Base-by-base conservation (phyloP, 2,888 invertebrate genomes). In the Lasius platythorax region DNA sequence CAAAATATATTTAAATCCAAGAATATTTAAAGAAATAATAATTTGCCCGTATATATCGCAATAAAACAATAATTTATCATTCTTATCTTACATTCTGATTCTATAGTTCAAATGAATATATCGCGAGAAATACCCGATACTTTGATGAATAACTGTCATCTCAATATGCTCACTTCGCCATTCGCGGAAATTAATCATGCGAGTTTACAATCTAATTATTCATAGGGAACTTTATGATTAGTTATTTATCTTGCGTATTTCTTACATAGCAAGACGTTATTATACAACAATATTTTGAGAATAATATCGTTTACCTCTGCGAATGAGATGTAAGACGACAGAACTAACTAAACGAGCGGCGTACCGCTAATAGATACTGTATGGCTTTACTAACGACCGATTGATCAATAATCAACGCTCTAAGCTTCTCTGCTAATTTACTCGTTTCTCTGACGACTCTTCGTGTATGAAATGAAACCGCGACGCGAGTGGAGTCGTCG, bases 401-500 rank as follows among this genome's bases (percentile, higher is more conserved):
- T 78, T 68, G 43, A 68, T 66, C 18, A 37, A 28, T 76, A 53
- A 76, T 68, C 30, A 67, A 67, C 15, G n/a, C n/a, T 33, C 2
- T 28, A 28, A 64, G n/a, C 8, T 53, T n/a, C 8, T 53, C n/a
- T 30, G 43, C 30, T 23, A 58, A 30, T 43, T 56, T 15, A 23
- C 18, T 58, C 30, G 37, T 68, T 68, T 68, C 56, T 23, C 40
- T 6, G 28, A 5, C 15, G 15, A 30, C 23, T 76, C 37, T 66
- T 37, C 46, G 33, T 64, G 33, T 11, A 66, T 76, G 37, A 18
- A 66, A 76, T 18, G 46, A 46, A 46, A 9, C 11, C 23, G 43
- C 66, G 53, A 43, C 30, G 56, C 33, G 33, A 23, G 30, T 28
- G 11, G 8, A 40, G 33, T 12, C 8, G 18, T 11, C 56, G 8